Evolutionary conservation across 2,113 vertebrate species (phyloP), one percentile per base, ranked within the genome.

Genomic region (Hirundichthys speculiger): DNA sequence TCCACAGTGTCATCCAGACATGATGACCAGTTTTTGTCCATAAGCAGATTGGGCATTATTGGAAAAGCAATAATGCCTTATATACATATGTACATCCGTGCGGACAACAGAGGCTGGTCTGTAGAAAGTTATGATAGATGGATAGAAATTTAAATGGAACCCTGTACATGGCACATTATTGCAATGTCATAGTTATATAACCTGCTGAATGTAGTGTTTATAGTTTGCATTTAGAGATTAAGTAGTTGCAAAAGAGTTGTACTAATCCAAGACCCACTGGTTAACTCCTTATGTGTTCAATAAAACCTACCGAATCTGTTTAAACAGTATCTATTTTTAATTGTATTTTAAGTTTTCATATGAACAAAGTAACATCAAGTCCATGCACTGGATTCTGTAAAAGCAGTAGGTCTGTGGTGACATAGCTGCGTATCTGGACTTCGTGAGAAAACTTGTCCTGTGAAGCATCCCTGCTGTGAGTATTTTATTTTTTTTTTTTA

Each of bases 131-230:
- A 54, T 69, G 77, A 80, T 73, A 70, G 49, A 49, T 67, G 56
- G 14, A 13, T 30, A 64, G 51, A 56, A 16, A n/a, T 22, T 50
- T 6, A 22, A 30, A 43, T 55, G 18, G 16, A 71, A 22, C 39
- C 16, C 51, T 84, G 82, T 85, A 80, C 67, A 85, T 80, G 83
- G 56, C 73, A 34, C 30, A 60, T 73, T 30, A 68, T 69, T 13
- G 58, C 69, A 19, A 48, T 6, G 43, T 65, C 82, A 77, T 64
- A 76, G 55, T 52, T 57, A 71, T 79, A 64, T 84, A 84, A 80
- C 78, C 82, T 74, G 72, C 77, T 89, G 84, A 90, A 89, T 91
- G 89, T 92, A 90, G 81, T 87, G 45, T 49, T 84, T 25, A 62
- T 83, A 81, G 57, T 77, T 83, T 75, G 64, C 59, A 76, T 73